Evolutionary conservation across 2,888 invertebrate genomes (phyloP).

Genomic region (Druceiella hillmani): DNA sequence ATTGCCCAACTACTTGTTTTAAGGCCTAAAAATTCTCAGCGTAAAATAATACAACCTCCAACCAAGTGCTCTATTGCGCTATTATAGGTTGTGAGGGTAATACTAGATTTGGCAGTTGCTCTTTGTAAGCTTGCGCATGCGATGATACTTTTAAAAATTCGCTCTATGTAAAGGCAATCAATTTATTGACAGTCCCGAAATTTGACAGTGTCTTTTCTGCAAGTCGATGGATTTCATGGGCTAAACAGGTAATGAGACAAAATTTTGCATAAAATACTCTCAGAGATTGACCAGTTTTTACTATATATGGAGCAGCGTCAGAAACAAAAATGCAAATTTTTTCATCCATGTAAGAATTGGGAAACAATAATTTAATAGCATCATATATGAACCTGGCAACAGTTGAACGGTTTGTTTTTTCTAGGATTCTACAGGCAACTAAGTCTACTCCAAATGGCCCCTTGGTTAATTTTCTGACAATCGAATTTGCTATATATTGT

Average conservation of each 20-base stretch:
- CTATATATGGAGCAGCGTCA: too few species aligned
- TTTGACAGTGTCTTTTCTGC: too few species aligned
- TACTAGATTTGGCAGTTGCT: too few species aligned
- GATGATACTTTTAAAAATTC: too few species aligned
- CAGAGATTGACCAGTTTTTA: too few species aligned
- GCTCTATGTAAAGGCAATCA: background rate
- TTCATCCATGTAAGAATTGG: background rate
- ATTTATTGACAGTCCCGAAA: background rate
- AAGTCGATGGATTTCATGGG: too few species aligned
- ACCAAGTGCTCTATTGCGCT: constrained; percentile 3
- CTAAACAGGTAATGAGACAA: too few species aligned
- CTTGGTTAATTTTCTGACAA: constrained; percentile 11
- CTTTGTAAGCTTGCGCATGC: too few species aligned
- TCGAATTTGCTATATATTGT: constrained; percentile 15
- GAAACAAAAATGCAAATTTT: background rate
- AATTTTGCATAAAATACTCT: too few species aligned
- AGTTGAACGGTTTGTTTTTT: constrained; percentile 13
- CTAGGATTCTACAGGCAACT: constrained; percentile 8
- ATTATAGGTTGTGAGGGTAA: too few species aligned
- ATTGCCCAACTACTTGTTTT: too few species aligned
- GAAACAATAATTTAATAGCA: constrained; percentile 7
- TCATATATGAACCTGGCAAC: constrained; percentile 13
- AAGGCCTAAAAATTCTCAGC: constrained; percentile 10
- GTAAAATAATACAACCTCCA: constrained; percentile 11
- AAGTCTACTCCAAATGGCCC: constrained; percentile 10